Base-by-base conservation (phyloP, 2,888 invertebrate genomes). In the Pristionchus entomophagus region DNA sequence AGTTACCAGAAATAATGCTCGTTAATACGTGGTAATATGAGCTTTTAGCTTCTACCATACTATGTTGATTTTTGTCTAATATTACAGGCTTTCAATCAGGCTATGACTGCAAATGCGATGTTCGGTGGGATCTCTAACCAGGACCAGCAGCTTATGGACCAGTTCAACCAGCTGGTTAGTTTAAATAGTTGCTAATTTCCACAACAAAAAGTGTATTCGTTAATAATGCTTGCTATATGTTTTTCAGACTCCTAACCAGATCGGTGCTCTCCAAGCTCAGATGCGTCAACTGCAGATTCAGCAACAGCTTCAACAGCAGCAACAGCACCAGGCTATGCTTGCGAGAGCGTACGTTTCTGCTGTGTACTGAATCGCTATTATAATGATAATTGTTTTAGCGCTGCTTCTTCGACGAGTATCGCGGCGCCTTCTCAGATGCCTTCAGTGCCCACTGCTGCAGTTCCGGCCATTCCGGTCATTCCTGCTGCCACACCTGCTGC, bases 11-110 rank as follows among this genome's bases (percentile, higher is more conserved):
- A 32, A 12, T 32, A 10, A 29, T 35, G 5, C 45, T 45, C 6
- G 32, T 29, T 69, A 10, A 29, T 69, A n/a, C 69, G 17, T 32
- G 10, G 19, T 32, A 17, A 3, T n/a, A n/a, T n/a, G n/a, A n/a
- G n/a, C n/a, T n/a, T n/a, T n/a, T n/a, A n/a, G n/a, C n/a, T n/a
- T n/a, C n/a, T n/a, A n/a, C n/a, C n/a, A n/a, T n/a, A n/a, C n/a
- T n/a, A n/a, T n/a, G n/a, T n/a, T n/a, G n/a, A n/a, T n/a, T n/a
- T n/a, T n/a, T n/a, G n/a, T n/a, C n/a, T n/a, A n/a, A n/a, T n/a
- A n/a, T 41, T 82, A 10, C 35, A 82, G 82, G n/a, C 65, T 22
- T 84, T 56, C 65, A 84, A 65, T 22, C 45, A 84, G 14, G 83
- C 65, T 1, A 41, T 84, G 41, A 22, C 32, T 49, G 65, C 83